Evolutionary conservation across 2,113 vertebrate genomes (phyloP).

Genomic region (Sterrhoptilus dennistouni): DNA sequence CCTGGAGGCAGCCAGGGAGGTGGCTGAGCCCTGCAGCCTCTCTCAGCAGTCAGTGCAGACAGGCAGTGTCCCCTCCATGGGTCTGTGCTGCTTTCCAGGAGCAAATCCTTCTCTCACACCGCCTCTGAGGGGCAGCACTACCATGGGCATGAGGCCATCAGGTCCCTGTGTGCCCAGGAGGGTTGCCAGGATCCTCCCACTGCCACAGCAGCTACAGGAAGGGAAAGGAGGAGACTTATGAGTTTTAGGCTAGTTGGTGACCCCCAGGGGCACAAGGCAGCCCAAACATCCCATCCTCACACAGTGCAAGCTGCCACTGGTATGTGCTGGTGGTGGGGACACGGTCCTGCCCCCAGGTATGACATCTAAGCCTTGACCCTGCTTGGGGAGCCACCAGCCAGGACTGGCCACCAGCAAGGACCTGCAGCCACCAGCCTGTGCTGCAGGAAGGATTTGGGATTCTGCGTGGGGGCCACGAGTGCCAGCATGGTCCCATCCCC

Average conservation of each 20-base stretch:
- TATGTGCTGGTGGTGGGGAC: fast-evolving
- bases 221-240: background rate
- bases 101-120: background rate
- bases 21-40: background rate
- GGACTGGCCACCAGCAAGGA: background rate
- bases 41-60: background rate
- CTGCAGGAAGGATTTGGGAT: background rate
- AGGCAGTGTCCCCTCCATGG: background rate
- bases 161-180: fast-evolving
- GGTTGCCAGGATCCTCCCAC: background rate
- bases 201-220: background rate
- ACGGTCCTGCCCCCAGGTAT: fast-evolving
- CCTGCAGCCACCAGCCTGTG: fast-evolving
- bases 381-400: background rate
- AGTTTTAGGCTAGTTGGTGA: background rate
- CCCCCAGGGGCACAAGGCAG: background rate
- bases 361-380: background rate
- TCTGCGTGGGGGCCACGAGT: fast-evolving
- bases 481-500: background rate
- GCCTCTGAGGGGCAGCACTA: background rate
- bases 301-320: background rate
- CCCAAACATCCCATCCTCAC: background rate
- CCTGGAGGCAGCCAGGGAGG: background rate
- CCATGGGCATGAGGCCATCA: fast-evolving
- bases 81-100: background rate